Evolutionary conservation across 1,140 invertebrate species (phyloP).

Genomic region (Halyomorpha halys): DNA sequence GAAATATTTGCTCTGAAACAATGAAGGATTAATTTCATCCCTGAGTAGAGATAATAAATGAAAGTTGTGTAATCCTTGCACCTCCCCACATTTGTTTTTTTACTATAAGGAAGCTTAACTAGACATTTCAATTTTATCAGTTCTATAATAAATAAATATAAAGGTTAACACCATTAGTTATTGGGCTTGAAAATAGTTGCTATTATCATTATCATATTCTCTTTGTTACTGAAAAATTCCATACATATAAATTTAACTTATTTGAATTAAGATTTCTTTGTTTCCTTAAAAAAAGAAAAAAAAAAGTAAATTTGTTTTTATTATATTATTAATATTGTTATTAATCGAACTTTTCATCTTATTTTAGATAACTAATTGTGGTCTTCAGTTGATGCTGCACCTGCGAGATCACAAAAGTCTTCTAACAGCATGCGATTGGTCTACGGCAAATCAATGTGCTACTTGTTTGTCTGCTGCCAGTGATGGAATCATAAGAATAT

Average conservation of each 20-base stretch:
- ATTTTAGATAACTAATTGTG: constrained; percentile 38
- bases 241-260: neutral
- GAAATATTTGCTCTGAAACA: no score
- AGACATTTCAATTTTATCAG: no score
- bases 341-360: no score
- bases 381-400: constrained; percentile 41
- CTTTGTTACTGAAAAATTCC: neutral
- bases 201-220: neutral
- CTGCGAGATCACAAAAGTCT: constrained; percentile 47
- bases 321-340: no score
- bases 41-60: no score
- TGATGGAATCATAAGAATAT: constrained; percentile 49
- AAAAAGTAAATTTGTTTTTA: neutral
- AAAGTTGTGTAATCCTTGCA: no score
- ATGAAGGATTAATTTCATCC: no score
- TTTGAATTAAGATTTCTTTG: neutral
- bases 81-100: no score
- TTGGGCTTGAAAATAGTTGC: no score
- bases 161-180: no score
- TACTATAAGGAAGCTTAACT: no score
- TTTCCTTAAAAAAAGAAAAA: neutral
- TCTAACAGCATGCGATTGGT: constrained; percentile 52
- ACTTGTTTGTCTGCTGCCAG: constrained; percentile 50
- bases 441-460: constrained; percentile 48
- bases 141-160: no score